phyloP scores from a whole-genome alignment of 2,113 vertebrate genomes.

The Sturnus vulgaris region DNA sequence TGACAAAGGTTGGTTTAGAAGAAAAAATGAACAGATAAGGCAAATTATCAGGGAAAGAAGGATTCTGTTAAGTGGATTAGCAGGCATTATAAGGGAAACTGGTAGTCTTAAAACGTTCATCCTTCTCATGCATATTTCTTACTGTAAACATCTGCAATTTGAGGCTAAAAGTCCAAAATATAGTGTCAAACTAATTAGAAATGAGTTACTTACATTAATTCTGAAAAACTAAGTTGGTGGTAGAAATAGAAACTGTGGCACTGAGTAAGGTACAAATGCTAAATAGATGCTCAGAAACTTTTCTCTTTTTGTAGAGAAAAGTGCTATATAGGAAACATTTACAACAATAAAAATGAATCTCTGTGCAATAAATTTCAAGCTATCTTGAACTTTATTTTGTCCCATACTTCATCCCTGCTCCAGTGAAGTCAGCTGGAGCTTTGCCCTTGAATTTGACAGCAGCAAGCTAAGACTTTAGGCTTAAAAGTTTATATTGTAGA shows the following conservation, averaged over 20 bases:
- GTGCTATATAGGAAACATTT: background rate
- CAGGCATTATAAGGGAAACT: background rate
- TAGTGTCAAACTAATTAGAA: background rate
- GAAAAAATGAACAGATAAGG: background rate
- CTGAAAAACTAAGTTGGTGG: background rate
- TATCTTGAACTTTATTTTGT: background rate
- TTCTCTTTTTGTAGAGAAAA: background rate
- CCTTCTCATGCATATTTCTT: background rate
- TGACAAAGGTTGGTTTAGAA: background rate
- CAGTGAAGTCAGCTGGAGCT: background rate
- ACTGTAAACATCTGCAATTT: background rate
- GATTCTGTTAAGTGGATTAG: slow-evolving; percentile 22
- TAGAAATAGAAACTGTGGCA: background rate
- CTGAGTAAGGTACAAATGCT: background rate
- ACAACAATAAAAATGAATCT: background rate
- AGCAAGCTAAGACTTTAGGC: background rate
- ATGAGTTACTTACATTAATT: background rate
- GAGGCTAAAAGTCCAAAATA: background rate
- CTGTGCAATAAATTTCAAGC: background rate
- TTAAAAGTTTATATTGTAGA: background rate
- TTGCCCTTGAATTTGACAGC: slow-evolving; percentile 8
- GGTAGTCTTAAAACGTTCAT: background rate
- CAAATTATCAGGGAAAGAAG: slow-evolving; percentile 16
- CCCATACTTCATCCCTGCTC: background rate
- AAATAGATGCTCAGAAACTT: background rate